Evolutionary conservation across 2,888 invertebrate genomes (phyloP), one percentile per base, ranked within the genome.

Genomic region (Sericinus montela): DNA sequence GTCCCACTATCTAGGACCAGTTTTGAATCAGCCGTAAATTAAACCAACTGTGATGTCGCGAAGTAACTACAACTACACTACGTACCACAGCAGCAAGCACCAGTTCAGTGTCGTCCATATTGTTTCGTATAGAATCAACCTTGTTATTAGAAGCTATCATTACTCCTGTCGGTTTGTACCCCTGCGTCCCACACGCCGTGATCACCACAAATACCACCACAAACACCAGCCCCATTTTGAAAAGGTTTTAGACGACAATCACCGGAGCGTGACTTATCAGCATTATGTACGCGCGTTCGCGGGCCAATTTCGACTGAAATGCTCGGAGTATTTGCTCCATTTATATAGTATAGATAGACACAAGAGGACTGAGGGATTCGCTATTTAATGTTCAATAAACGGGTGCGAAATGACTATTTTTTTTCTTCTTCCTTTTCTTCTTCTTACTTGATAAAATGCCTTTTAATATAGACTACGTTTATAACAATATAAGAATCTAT

Each of bases 301-400:
- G 78, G 64, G 67, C 69, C 62, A 75, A 69, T 82, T 79, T 80
- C 81, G 77, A 87, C 87, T 87, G 85, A 78, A 73, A 65, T 57
- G 63, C 69, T 25, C 54, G 69, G 67, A 76, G 78, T 60, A 73
- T 79, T 70, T 72, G 76, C 70, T 76, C 75, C 75, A 76, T 80
- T 83, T 87, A 87, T 84, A 87, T 82, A 76, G 68, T 84, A 87
- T 19, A 77, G 70, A 76, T 75, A 80, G 70, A 74, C 71, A 71
- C 69, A 73, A 69, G 70, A 73, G 75, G 69, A 70, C 64, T 68
- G 64, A 60, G 59, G 60, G 61, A 45, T 51, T 40, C 54, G 50
- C 56, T 54, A 48, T 36, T 29, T 36, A 36, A 11, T 48, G 13
- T 42, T 36, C 8, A 41, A 48, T 42, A 19, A 36, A 16, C 23